Base-by-base conservation (phyloP, 2,888 invertebrate genomes). In the Myopa testacea region DNA sequence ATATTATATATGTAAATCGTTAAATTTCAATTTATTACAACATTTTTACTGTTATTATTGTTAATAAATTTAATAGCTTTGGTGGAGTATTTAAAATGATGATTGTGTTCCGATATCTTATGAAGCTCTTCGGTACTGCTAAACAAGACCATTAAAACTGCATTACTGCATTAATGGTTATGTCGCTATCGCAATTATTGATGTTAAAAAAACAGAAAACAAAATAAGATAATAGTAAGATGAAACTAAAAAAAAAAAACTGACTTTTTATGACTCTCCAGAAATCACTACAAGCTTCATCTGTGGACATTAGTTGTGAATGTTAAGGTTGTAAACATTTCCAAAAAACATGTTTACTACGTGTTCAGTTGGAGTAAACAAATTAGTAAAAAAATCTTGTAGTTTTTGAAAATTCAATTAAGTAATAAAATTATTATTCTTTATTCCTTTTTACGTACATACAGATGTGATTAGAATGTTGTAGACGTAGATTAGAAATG, bases 51-150 rank as follows among this genome's bases (percentile, higher is more conserved):
- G 3, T 38, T 65, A 38, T 38, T 34, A 38, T 38, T 65, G 7
- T 38, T 65, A n/a, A 10, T 63, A n/a, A 63, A 34, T 63, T 63
- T 63, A 65, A 65, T 65, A 14, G 14, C 4, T 65, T 65, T 62
- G 12, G 14, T 26, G 4, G 26, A 62, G 26, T 10, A 62, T 4
- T 62, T 62, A 3, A 65, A 34, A 16, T 65, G 38, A 38, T 12
- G 65, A 65, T 65, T 65, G 38, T 37, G 65, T 16, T 34, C 8
- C 16, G 65, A 14, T 40, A 40, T 40, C 4, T 40, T 40, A 40
- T 65, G 6, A 3, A 10, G 8, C 26, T 65, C 38, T 65, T 14
- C 4, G 34, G 12, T 63, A 26, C 26, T 14, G 12, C 65, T 34
- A 4, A 65, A 34, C 38, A 4, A 34, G 37, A 4, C 34, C 34